A percentile compares a stretch with the other conserved stretches of the same genome.
Conservation (phyloP, 2,113 vertebrate species). For the Anolis carolinensis region DNA sequence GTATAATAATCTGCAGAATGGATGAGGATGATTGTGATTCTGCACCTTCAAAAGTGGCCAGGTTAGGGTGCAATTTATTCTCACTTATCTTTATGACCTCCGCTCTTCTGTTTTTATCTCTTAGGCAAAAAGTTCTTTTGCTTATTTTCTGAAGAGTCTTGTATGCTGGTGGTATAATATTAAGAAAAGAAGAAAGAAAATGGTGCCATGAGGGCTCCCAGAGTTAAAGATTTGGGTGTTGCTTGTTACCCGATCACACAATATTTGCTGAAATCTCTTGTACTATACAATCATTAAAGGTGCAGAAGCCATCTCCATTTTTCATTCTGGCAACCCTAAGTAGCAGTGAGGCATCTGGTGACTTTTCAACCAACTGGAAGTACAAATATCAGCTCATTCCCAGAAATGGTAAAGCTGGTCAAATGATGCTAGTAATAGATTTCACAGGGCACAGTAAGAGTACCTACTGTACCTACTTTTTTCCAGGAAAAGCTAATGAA, state of each 20-base stretch:
- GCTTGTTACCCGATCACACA: too few species aligned
- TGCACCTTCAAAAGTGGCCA: background rate
- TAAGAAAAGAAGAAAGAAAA: too few species aligned
- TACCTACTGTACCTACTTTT: background rate
- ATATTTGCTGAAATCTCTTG: too few species aligned
- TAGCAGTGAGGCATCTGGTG: background rate
- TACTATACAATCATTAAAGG: too few species aligned
- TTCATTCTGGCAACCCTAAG: background rate
- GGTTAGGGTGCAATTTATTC: background rate
- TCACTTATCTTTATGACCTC: background rate
- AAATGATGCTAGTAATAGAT: background rate
- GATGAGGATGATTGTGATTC: background rate
- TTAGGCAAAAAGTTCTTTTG: background rate
- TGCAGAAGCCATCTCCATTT: too few species aligned
- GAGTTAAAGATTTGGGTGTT: too few species aligned
- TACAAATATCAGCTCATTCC: background rate
- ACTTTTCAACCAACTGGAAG: background rate
- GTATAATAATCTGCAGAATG: background rate
- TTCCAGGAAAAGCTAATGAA: background rate
- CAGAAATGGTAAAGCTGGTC: background rate
- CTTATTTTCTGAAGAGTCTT: background rate
- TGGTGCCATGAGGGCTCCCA: too few species aligned
- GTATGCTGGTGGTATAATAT: background rate
- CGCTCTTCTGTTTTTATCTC: background rate
- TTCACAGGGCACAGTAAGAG: background rate